A percentile compares a stretch with the other conserved stretches of the same genome.
phyloP scores from a whole-genome alignment of 2,797 vertebrate genomes.

The Scyliorhinus canicula region DNA sequence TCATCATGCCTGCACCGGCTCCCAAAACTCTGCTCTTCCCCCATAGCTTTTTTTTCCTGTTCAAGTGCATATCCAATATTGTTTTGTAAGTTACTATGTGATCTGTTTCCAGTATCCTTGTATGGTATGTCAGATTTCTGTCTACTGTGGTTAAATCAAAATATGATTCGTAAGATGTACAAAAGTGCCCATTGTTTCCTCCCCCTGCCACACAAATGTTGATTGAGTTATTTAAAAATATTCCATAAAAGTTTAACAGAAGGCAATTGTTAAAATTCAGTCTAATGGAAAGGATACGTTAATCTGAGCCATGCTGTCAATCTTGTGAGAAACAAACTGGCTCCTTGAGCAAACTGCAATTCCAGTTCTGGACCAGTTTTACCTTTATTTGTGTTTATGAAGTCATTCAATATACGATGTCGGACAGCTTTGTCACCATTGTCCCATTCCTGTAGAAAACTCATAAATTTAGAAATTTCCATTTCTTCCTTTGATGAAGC shows the following conservation, averaged over 20 bases:
- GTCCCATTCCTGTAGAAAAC: slow-evolving; percentile 74
- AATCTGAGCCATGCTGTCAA: slow-evolving; percentile 71
- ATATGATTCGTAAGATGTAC: neutral
- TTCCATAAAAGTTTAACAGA: neutral
- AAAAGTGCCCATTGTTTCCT: neutral
- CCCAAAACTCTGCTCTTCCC: neutral
- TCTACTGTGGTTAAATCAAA: neutral
- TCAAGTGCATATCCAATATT: neutral
- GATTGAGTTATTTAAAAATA: slow-evolving; percentile 8
- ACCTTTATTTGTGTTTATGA: slow-evolving; percentile 60
- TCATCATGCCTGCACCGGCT: neutral
- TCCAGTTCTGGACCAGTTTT: slow-evolving; percentile 72
- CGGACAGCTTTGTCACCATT: slow-evolving; percentile 52
- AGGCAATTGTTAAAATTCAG: neutral
- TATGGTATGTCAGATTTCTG: neutral
- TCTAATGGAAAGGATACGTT: slow-evolving; percentile 61
- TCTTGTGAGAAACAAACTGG: slow-evolving; percentile 73
- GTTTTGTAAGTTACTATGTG: neutral
- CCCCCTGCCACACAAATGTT: neutral
- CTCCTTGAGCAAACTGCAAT: slow-evolving; percentile 67
- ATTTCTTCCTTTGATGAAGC: slow-evolving; percentile 58
- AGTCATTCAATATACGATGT: slow-evolving; percentile 60
- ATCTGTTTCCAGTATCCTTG: neutral
- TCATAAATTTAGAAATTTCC: slow-evolving; percentile 57
- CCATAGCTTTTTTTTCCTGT: neutral